phyloP scores from a whole-genome alignment of 2,888 invertebrate genomes.

The Hirudinaria manillensis region DNA sequence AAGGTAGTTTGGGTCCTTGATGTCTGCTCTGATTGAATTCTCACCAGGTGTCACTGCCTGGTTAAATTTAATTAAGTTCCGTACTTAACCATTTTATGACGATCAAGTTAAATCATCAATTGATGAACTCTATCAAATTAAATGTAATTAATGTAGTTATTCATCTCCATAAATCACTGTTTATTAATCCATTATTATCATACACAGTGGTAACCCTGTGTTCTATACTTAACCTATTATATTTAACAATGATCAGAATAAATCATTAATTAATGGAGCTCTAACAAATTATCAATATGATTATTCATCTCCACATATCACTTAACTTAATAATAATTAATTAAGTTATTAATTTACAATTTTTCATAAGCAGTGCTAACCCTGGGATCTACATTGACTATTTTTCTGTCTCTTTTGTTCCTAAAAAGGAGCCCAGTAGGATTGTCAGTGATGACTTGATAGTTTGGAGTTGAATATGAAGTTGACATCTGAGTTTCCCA shows the following conservation, averaged over 20 bases:
- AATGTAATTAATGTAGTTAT: too few species aligned
- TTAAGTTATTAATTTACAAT: background rate
- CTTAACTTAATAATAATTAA: too few species aligned
- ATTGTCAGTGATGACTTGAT: conserved; percentile 69
- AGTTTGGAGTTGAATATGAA: conserved; percentile 72
- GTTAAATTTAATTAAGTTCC: conserved; percentile 27
- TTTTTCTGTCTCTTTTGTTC: conserved; percentile 72
- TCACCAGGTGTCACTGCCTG: conserved; percentile 60
- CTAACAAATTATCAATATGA: too few species aligned
- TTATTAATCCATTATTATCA: too few species aligned
- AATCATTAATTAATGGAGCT: background rate
- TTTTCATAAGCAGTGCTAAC: conserved; percentile 40
- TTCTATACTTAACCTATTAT: background rate
- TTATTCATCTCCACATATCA: too few species aligned
- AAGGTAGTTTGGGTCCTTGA: conserved; percentile 65
- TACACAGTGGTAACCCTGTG: too few species aligned
- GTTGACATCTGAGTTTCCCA: conserved; percentile 68
- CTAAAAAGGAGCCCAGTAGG: conserved; percentile 70
- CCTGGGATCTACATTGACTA: conserved; percentile 67
- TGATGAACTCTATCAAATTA: too few species aligned
- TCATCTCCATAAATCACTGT: too few species aligned
- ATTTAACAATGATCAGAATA: background rate
- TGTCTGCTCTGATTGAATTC: conserved; percentile 64
- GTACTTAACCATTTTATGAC: background rate
- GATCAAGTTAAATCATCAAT: background rate